phyloP scores from a whole-genome alignment of 2,888 invertebrate genomes.

The Meghimatium bilineatum region DNA sequence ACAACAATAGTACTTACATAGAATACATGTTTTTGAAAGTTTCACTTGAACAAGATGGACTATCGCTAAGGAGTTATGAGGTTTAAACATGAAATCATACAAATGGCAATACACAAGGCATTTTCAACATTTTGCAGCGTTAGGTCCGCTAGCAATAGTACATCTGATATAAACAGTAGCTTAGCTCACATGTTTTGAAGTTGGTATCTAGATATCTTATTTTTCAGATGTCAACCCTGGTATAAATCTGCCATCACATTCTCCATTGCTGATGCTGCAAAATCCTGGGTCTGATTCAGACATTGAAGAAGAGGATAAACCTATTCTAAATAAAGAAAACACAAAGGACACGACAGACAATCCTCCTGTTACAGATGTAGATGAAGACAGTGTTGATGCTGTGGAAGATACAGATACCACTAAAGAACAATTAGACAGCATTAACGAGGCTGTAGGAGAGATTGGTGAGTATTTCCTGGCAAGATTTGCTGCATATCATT shows the following conservation, averaged over 20 bases:
- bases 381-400: constrained; percentile 26
- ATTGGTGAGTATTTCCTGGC: not conserved
- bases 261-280: constrained; percentile 43
- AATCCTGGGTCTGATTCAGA: constrained; percentile 46
- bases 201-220: not conserved
- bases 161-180: too few relatives aligned
- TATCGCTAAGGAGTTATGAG: too few relatives aligned
- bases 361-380: not conserved
- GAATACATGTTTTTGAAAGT: too few relatives aligned
- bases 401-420: not conserved
- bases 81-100: too few relatives aligned
- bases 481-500: not conserved
- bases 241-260: not conserved
- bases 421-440: not conserved
- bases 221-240: not conserved
- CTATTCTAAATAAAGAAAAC: not conserved
- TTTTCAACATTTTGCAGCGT: too few relatives aligned
- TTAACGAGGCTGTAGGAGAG: not conserved
- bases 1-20: too few relatives aligned
- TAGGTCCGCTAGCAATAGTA: not conserved
- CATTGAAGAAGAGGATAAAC: constrained; percentile 15
- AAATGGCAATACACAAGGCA: too few relatives aligned
- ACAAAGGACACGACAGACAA: not conserved
- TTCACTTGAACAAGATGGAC: not conserved
- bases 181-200: too few relatives aligned